phyloP scores from a whole-genome alignment of 2,888 invertebrate genomes.

The Acronicta aceris region DNA sequence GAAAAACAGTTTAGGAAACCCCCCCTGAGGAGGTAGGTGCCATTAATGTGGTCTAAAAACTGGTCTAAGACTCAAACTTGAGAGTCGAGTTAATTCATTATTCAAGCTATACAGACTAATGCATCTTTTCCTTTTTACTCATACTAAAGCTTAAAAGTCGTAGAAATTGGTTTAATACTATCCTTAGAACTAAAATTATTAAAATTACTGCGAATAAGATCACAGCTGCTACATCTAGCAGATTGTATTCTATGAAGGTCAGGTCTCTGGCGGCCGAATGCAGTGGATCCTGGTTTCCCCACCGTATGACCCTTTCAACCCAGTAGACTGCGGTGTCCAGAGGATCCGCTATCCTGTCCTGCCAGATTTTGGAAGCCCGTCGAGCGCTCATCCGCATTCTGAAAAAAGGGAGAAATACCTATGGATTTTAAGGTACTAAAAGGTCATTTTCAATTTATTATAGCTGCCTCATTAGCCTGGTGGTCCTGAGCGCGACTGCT shows the following conservation, averaged over 20 bases:
- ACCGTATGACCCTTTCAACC: constrained; percentile 87
- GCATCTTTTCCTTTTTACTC: constrained; percentile 75
- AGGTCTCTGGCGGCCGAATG: constrained; percentile 74
- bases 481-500: too few species aligned
- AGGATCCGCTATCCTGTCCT: constrained; percentile 84
- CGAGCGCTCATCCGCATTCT: constrained; percentile 82
- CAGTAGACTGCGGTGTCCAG: constrained; percentile 89
- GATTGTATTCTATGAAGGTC: constrained; percentile 69
- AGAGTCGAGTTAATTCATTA: neutral
- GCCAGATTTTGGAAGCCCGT: constrained; percentile 85
- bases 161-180: constrained; percentile 64
- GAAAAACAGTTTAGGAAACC: too few species aligned
- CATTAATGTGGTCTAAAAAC: too few species aligned
- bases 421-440: too few species aligned
- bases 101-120: constrained; percentile 55
- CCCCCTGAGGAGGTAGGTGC: too few species aligned
- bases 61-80: neutral
- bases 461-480: too few species aligned
- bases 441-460: too few species aligned
- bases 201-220: constrained; percentile 61
- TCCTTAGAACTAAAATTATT: constrained; percentile 63
- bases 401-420: constrained; percentile 50
- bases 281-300: constrained; percentile 75
- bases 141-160: constrained; percentile 64
- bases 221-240: constrained; percentile 76